phyloP scores from a whole-genome alignment of 2,113 vertebrate species.

The Micromys minutus region DNA sequence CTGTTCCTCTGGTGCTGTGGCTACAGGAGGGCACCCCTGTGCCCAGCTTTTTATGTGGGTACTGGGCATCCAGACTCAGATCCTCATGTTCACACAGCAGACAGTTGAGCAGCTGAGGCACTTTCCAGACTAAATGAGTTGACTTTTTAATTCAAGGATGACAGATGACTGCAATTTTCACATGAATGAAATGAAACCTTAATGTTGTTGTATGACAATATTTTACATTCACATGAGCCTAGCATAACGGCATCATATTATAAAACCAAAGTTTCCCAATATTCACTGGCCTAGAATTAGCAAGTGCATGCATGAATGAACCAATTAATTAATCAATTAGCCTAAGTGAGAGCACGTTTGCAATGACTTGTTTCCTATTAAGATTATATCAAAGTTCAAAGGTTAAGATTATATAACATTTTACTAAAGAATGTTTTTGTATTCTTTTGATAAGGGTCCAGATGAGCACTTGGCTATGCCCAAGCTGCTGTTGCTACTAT shows the following conservation, averaged over 20 bases:
- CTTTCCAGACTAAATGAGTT: neutral
- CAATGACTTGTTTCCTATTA: neutral
- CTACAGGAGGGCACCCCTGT: neutral
- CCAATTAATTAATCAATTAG: neutral
- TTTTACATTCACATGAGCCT: neutral
- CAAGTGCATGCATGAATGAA: neutral
- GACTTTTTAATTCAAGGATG: neutral
- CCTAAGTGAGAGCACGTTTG: neutral
- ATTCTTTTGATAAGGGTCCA: neutral
- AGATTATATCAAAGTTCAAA: neutral
- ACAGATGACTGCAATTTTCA: neutral
- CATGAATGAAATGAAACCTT: neutral
- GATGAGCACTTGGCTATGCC: neutral
- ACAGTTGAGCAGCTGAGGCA: neutral
- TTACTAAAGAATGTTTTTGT: neutral
- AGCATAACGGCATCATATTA: neutral
- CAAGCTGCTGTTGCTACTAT: neutral
- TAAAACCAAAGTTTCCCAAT: conserved; percentile 31
- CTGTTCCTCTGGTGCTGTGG: neutral
- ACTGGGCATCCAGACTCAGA: neutral
- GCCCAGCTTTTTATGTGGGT: neutral
- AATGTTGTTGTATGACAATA: neutral
- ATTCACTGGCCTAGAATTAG: conserved; percentile 6
- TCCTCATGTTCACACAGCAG: neutral
- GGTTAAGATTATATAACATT: neutral